Evolutionary conservation across 2,888 invertebrate genomes (phyloP).

Genomic region (Nebria salina): DNA sequence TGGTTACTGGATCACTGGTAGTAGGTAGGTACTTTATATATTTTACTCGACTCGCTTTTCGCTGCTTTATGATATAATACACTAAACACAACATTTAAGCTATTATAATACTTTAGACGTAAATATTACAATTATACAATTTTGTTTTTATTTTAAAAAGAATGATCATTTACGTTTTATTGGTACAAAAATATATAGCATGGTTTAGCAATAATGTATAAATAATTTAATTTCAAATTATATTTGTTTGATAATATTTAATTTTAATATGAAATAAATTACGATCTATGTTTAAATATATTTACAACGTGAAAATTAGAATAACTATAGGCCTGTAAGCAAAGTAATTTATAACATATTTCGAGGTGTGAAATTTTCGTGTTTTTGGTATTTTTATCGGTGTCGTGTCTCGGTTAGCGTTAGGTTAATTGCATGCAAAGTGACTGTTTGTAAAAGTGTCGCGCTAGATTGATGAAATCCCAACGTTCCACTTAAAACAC

Average conservation of each 20-base stretch:
- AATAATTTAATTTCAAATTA: too few species aligned
- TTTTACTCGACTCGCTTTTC: neutral
- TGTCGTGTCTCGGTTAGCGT: neutral
- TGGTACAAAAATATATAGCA: too few species aligned
- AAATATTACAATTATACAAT: too few species aligned
- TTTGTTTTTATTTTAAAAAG: too few species aligned
- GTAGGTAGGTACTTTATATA: neutral
- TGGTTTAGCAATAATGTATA: too few species aligned
- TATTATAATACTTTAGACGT: neutral
- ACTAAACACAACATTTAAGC: neutral
- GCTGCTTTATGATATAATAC: neutral
- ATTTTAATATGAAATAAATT: too few species aligned
- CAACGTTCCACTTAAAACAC: conserved; percentile 10
- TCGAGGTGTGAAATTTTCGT: neutral
- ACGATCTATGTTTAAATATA: too few species aligned
- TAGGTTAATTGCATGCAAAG: neutral
- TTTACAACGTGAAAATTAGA: neutral
- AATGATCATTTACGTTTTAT: too few species aligned
- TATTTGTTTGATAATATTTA: too few species aligned
- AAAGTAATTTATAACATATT: neutral
- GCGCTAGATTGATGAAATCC: neutral
- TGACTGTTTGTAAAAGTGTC: conserved; percentile 5
- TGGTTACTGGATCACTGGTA: conserved; percentile 9
- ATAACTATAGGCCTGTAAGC: neutral
- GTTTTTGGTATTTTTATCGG: neutral